Conservation (phyloP, 2,888 invertebrate genomes). For the Andrena dorsata region DNA sequence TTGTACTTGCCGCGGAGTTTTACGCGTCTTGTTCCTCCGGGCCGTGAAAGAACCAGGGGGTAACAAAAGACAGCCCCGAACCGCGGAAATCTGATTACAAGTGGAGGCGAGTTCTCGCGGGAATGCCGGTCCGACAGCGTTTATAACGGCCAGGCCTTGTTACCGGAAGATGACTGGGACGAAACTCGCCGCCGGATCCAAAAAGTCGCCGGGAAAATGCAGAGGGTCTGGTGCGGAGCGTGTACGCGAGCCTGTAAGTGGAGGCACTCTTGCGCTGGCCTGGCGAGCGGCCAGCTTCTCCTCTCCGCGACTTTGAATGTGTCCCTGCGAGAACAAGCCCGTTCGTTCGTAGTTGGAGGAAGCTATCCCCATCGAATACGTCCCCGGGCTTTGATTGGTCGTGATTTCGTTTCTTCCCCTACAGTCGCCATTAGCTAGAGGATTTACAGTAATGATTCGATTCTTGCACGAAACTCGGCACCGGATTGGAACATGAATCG, state of each 20-base stretch:
- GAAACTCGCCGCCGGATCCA: conserved; percentile 67
- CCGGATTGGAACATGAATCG: too few relatives aligned
- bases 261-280: conserved; percentile 78
- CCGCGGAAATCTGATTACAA: conserved; percentile 46
- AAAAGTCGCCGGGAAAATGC: conserved; percentile 72
- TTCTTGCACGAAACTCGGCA: too few relatives aligned
- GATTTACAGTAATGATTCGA: too few relatives aligned
- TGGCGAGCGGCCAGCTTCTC: conserved; percentile 76
- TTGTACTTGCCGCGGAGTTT: not conserved
- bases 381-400: conserved; percentile 72
- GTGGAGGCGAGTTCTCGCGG: conserved; percentile 33
- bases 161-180: conserved; percentile 57
- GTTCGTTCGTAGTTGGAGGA: conserved; percentile 69
- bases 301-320: conserved; percentile 59
- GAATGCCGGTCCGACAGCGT: conserved; percentile 44
- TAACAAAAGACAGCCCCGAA: not conserved
- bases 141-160: conserved; percentile 47
- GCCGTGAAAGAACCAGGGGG: not conserved
- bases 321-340: conserved; percentile 65
- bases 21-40: not conserved
- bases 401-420: conserved; percentile 57
- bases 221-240: conserved; percentile 72
- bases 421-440: not conserved
- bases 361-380: conserved; percentile 69
- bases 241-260: conserved; percentile 81